phyloP scores from a whole-genome alignment of 2,797 vertebrate genomes.

The Sebastes umbrosus region DNA sequence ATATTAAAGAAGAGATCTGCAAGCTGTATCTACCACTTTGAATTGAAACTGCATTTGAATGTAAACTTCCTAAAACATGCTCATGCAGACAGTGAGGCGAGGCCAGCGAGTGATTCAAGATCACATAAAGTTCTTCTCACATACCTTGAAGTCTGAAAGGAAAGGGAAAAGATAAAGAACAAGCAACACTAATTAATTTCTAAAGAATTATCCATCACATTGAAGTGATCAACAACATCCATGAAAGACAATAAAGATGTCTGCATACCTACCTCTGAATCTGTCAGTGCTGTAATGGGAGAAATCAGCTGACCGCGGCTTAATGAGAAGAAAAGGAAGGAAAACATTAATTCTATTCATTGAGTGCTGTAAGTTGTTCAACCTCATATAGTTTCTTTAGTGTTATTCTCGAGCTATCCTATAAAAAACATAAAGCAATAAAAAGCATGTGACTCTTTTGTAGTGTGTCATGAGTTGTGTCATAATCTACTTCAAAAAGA shows the following conservation, averaged over 20 bases:
- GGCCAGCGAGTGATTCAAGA: not conserved
- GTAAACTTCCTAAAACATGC: constrained; percentile 3
- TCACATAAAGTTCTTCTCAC: not conserved
- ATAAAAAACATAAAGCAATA: not conserved
- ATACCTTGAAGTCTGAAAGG: constrained; percentile 72
- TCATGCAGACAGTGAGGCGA: constrained; percentile 9
- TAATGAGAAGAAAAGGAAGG: constrained; percentile 20
- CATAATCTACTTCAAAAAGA: not conserved
- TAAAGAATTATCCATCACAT: not conserved
- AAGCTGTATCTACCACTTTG: not conserved
- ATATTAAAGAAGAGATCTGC: not conserved
- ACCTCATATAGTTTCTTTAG: not conserved
- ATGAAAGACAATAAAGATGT: not conserved
- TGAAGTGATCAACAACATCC: not conserved
- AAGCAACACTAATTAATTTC: not conserved
- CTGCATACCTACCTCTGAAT: constrained; percentile 82
- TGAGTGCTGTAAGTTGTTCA: not conserved
- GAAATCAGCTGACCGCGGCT: constrained; percentile 91
- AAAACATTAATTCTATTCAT: not conserved
- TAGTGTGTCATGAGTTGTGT: not conserved
- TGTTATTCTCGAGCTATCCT: not conserved
- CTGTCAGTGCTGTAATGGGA: constrained; percentile 86
- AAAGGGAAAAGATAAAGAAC: constrained; percentile 5
- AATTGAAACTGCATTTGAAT: not conserved
- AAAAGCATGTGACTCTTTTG: not conserved